Base-by-base conservation (phyloP, 1,140 invertebrate species). In the Drosophila cardini region DNA sequence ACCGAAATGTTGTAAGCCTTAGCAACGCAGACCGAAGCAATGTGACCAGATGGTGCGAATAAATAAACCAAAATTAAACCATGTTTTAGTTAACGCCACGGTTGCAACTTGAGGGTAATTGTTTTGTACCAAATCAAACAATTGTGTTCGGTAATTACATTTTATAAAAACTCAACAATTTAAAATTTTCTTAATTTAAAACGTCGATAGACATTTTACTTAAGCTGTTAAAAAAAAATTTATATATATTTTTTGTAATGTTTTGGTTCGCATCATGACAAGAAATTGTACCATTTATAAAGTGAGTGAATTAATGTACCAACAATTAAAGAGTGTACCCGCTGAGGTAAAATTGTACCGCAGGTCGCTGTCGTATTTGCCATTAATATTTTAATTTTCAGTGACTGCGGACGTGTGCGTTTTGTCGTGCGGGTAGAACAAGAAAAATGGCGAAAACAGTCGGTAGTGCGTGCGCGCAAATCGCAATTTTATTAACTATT, bases 391-490 rank as follows among this genome's bases (percentile, higher is more conserved):
- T 73, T 48, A 68, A 62, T 78, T 69, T 69, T 72, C 70, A 72
- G 79, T 78, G 53, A 40, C 56, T 68, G 55, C 70, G 55, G 70
- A 72, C 70, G 70, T 72, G 70, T 72, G 55, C 55, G 55, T 60
- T 70, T 63, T 45, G 55, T 55, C 63, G 58, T 61, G 63, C 76
- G 65, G 75, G 45, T 78, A 60, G 65, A 72, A 71, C 46, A 60
- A 73, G 26, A 86, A 80, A 78, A 77, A 87, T 87, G 83, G 80
- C 83, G 69, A 87, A 89, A 76, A 76, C 32, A 71, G 43, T 87
- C 62, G 72, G 79, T 73, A 56, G 82, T 87, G 79, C 80, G 84
- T 87, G 72, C 84, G 84, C 83, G 79, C 79, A 72, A 76, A 73
- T 87, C 53, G 79, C 76, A 72, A 73, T 87, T 76, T 62, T 86